phyloP scores from a whole-genome alignment of 2,113 vertebrate genomes.

The Sapayoa aenigma region DNA sequence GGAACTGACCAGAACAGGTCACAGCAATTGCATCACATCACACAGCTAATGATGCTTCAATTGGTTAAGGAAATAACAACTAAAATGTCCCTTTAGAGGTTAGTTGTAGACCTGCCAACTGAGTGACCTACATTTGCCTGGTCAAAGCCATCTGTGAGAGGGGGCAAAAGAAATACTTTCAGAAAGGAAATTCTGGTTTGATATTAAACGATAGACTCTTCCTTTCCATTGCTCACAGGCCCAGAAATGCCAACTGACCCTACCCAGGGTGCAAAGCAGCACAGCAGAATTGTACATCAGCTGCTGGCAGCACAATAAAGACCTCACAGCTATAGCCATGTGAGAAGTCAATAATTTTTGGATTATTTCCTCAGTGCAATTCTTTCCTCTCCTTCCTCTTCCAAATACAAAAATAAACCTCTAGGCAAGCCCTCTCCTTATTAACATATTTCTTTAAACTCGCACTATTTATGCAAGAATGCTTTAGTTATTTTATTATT shows the following conservation, averaged over 20 bases:
- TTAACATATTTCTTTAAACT: background rate
- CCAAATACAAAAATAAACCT: background rate
- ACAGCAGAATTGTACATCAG: background rate
- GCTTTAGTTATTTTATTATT: background rate
- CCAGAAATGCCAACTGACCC: background rate
- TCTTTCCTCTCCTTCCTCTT: background rate
- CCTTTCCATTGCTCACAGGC: background rate
- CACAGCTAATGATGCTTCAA: background rate
- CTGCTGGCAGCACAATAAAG: constrained; percentile 26
- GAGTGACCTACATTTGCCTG: background rate
- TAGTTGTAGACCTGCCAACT: background rate
- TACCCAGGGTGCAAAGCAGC: background rate
- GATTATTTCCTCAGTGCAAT: constrained; percentile 37
- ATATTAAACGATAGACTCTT: background rate
- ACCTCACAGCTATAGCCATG: background rate
- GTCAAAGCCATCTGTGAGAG: background rate
- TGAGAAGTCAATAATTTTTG: background rate
- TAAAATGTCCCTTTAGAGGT: background rate
- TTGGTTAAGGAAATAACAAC: background rate
- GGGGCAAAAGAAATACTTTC: background rate
- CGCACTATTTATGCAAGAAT: background rate
- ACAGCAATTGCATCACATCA: background rate
- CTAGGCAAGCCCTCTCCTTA: constrained; percentile 3
- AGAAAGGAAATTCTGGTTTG: constrained; percentile 9
- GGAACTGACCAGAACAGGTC: background rate